Base-by-base conservation (phyloP, 1,140 invertebrate genomes). In the Drosophila pachea region DNA sequence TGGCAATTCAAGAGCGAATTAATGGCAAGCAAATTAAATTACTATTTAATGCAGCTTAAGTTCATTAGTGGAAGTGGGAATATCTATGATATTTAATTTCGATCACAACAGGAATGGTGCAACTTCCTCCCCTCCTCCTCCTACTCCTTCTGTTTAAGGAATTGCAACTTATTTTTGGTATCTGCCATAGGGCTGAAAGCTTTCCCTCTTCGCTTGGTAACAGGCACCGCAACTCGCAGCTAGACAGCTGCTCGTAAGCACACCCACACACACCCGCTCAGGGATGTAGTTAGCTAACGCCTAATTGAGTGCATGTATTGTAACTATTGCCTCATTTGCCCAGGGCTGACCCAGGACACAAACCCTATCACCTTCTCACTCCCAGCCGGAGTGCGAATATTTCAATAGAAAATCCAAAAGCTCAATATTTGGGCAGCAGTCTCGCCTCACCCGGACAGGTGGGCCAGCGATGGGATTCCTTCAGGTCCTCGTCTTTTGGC, bases 221-320 rank as follows among this genome's bases (percentile, higher is more conserved):
- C 5, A 42, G 14, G 2, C 9, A 61, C 9, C 12, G 4, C 11
- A 69, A 75, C 53, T 49, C 54, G 48, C 47, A 45, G 22, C 48
- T 16, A 12, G 40, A 65, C 50, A 47, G 45, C 40, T 12, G 40
- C 12, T 11, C 11, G 12, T n/a, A 42, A 11, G 6, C n/a, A 42
- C 6, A 42, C 38, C 12, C 38, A n/a, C 35, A 70, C 73, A 31
- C 12, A 29, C 12, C 45, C 49, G 52, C 38, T 16, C 6, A 47
- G 12, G 42, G 9, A 52, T 56, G 36, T 33, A 43, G 53, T 38
- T 14, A 38, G 16, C 7, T 58, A 54, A 54, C 50, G 73, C 65
- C 77, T 79, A 79, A 79, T 79, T 76, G 77, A 76, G 56, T 81
- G 66, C 64, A 76, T 81, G 77, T 73, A 81, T 55, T 59, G 61